Conservation (phyloP, 1,140 invertebrate species). For the Pinna nobilis region DNA sequence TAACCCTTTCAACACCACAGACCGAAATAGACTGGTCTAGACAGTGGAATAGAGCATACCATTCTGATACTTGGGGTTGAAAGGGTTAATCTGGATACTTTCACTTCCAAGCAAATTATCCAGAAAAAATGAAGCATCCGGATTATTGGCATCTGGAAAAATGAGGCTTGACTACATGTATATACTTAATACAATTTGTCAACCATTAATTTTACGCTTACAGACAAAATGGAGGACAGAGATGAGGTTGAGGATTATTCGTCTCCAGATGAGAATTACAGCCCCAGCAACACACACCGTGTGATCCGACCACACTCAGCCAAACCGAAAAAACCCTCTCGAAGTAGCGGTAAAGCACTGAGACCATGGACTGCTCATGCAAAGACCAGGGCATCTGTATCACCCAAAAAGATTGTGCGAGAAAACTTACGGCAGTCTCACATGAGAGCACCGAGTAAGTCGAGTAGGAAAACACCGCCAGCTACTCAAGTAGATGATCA, state of each 20-base stretch:
- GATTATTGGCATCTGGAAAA: no score
- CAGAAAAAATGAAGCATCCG: background rate
- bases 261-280: background rate
- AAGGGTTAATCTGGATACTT: background rate
- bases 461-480: background rate
- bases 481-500: background rate
- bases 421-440: conserved; percentile 48
- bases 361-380: conserved; percentile 56
- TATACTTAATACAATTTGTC: background rate
- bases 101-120: background rate
- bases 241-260: background rate
- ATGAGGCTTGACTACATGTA: no score
- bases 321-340: conserved; percentile 24
- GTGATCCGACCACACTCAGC: conserved; percentile 31
- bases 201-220: background rate
- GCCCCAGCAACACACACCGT: background rate
- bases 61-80: conserved; percentile 4
- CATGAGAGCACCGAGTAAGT: conserved; percentile 33
- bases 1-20: no score
- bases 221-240: background rate
- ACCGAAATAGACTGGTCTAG: no score
- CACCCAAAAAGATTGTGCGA: conserved; percentile 36
- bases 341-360: background rate
- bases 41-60: background rate
- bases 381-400: conserved; percentile 30